These are phyloP conservation scores for Synergus umbraculus DNA, from an alignment of 2,888 invertebrate genomes.

Conservation along the genomic window DNA sequence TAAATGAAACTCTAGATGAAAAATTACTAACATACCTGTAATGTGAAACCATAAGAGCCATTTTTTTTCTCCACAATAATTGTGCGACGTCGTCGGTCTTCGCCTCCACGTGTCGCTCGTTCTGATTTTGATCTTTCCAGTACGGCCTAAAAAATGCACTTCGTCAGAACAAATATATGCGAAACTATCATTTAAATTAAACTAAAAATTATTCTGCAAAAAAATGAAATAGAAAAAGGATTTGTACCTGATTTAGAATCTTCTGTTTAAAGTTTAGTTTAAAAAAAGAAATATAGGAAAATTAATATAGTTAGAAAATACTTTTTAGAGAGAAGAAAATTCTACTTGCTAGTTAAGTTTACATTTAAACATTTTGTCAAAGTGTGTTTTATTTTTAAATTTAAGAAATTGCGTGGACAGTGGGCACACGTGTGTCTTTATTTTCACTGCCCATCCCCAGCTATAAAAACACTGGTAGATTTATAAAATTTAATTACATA, in stretches of 20 bases:
- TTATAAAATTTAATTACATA: too few relatives aligned
- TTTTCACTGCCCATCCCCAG: not conserved
- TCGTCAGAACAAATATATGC: not conserved
- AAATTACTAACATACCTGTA: conserved; percentile 81
- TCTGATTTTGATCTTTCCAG: conserved; percentile 87
- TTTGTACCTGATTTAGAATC: conserved; percentile 50
- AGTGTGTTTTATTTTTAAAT: not conserved
- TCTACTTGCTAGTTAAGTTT: not conserved
- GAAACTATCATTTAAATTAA: not conserved
- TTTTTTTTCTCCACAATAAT: conserved; percentile 95
- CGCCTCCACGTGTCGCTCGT: conserved; percentile 86
- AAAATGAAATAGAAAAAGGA: not conserved
- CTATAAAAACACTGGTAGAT: too few relatives aligned
- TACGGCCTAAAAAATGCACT: conserved; percentile 78
- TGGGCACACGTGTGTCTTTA: not conserved
- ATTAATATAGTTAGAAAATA: conserved; percentile 1
- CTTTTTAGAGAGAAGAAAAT: conserved; percentile 1
- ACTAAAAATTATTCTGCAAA: not conserved
- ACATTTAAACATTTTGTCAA: not conserved
- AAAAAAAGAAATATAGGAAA: conserved; percentile 25
- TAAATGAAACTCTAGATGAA: not conserved
- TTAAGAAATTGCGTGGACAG: not conserved
- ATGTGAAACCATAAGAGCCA: conserved; percentile 95
- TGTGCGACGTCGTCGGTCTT: conserved; percentile 91
- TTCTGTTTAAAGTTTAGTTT: conserved; percentile 21